Evolutionary conservation across 2,797 vertebrate genomes (phyloP), one percentile per base, ranked within the genome.

Genomic region (Tiaroga cobitis): DNA sequence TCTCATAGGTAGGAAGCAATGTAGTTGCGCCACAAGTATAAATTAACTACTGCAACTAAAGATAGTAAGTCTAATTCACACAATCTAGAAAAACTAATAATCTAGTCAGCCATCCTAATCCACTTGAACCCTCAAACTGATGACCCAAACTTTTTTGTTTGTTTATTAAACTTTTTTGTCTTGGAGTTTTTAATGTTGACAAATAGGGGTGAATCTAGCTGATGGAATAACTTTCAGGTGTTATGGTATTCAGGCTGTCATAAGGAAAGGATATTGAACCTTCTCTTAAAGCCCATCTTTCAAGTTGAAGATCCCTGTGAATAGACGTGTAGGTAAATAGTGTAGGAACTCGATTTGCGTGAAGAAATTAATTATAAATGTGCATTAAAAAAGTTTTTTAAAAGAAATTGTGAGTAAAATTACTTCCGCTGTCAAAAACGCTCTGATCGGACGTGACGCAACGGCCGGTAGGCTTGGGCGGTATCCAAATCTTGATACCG

Each of bases 241-340:
- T 81, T 69, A 16, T 81, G 63, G 81, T 8, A 34, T 41, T 59
- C 37, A n/a, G 37, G 10, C 49, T 75, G 32, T 79, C 26, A 73
- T 73, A 67, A 63, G 46, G 63, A 26, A 24, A 32, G 15, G 21
- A 72, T 6, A 26, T 85, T 29, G 26, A 16, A 46, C 9, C 8
- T 15, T 65, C 37, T 80, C 21, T n/a, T n/a, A n/a, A n/a, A n/a
- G n/a, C n/a, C n/a, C n/a, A n/a, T n/a, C n/a, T n/a, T n/a, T n/a
- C n/a, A n/a, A n/a, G n/a, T n/a, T n/a, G n/a, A n/a, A n/a, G n/a
- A n/a, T n/a, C n/a, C n/a, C n/a, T n/a, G n/a, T n/a, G n/a, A n/a
- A n/a, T n/a, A n/a, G n/a, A n/a, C n/a, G n/a, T n/a, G n/a, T n/a
- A n/a, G n/a, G n/a, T n/a, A n/a, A n/a, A n/a, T n/a, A n/a, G n/a